Base-by-base conservation (phyloP, 2,797 vertebrate genomes). In the Hemitrygon akajei region DNA sequence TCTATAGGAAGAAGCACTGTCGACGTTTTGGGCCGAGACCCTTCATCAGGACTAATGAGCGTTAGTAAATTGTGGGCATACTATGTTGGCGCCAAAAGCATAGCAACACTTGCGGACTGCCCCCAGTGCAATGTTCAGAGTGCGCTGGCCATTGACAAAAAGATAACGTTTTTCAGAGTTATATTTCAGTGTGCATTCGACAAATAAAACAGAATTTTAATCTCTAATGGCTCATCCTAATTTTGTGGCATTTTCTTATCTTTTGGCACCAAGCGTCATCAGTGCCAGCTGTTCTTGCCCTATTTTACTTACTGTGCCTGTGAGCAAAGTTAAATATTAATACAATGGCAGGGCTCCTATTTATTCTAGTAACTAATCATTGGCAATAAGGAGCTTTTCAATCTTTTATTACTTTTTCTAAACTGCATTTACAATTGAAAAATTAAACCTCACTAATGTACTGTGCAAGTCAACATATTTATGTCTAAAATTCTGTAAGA, bases 301-400 rank as follows among this genome's bases (percentile, higher is more conserved):
- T 76, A 25, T 0, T 30, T 25, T 76, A 76, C 56, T 86, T 86
- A 27, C 82, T 14, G 5, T 63, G 82, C 56, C 82, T 1, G 30
- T 2, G 11, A 56, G 82, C 56, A 60, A 86, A 86, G 56, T 86
- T 86, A 86, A 86, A 86, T 86, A 86, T 63, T n/a, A n/a, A 86
- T 60, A 86, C 58, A 63, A 12, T 6, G 58, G 60, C 82, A 60
- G 82, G 11, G 60, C 12, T 60, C 12, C 60, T 11, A 86, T 86
- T 60, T 86, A 86, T 86, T 86, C 4, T 60, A 7, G 25, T 86
- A 86, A 86, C 2, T n/a, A 86, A 86, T 63, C 56, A 30, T 11
- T 86, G 82, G 27, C 56, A 60, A 86, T 27, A 14, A 7, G 56
- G 60, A 86, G 56, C 27, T 63, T 86, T 86, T 60, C 11, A n/a